phyloP scores from a whole-genome alignment of 2,797 vertebrate species.

The Ciconia nigra region DNA sequence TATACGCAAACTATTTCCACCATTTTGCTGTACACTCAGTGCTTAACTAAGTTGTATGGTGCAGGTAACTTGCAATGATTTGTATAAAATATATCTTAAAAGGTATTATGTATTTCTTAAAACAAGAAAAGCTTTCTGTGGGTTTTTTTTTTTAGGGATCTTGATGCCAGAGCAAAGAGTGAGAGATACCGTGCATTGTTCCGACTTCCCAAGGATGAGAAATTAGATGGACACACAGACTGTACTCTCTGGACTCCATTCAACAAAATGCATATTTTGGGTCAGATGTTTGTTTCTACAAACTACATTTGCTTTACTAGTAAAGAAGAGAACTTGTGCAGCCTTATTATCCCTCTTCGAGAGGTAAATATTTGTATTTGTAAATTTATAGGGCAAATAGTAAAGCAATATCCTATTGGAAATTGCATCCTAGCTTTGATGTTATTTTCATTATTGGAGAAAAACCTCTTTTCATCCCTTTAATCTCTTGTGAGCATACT shows the following conservation, averaged over 20 bases:
- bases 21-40: neutral
- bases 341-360: conserved; percentile 94
- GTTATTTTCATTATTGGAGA: neutral
- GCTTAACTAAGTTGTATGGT: neutral
- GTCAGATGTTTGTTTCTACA: conserved; percentile 98
- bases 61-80: neutral
- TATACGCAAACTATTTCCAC: neutral
- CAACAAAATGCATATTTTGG: conserved; percentile 97
- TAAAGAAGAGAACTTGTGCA: conserved; percentile 93
- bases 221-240: conserved; percentile 94
- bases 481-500: neutral
- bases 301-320: conserved; percentile 99
- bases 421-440: neutral
- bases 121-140: neutral
- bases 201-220: conserved; percentile 95
- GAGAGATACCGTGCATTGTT: conserved; percentile 93
- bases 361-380: conserved; percentile 78
- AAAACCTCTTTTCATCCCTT: neutral
- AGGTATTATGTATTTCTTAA: neutral
- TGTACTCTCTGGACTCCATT: conserved; percentile 98
- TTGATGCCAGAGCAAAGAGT: conserved; percentile 95
- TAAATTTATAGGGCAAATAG: neutral
- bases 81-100: neutral
- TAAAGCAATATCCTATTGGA: neutral
- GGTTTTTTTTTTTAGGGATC: conserved; percentile 79